Evolutionary conservation across 2,113 vertebrate species (phyloP), one percentile per base, ranked within the genome.

Genomic region (Zootoca vivipara): DNA sequence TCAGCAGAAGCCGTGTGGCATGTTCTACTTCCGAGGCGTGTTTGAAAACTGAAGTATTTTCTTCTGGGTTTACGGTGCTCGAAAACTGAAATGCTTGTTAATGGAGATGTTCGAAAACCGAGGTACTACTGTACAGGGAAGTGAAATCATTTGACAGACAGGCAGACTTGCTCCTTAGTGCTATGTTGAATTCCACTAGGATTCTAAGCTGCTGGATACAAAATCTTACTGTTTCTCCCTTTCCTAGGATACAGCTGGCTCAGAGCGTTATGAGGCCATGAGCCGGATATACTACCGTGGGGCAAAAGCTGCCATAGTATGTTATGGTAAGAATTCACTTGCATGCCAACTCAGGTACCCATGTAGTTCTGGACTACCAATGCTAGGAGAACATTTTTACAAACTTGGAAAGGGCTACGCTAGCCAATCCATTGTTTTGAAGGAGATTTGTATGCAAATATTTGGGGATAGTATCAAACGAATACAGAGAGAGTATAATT

Each of bases 281-380:
- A 99, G 98, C 93, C 97, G 99, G 78, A 99, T 99, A 91, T 99
- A 99, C 95, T 99, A 99, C 94, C 96, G 99, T 40, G 99, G 99
- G 64, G 99, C 99, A 0, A 97, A 98, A 75, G 99, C 98, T 1
- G 99, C 99, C 26, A 90, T 99, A 0, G 98, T 99, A 87, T 99
- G 99, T 95, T 99, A 99, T 3, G 99, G 99, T 99, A 95, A 96
- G 95, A 82, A 74, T 26, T 0, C 0, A 5, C n/a, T 85, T 35
- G 56, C 35, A 35, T 28, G 56, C 26, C 4, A 28, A 33, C 5
- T 26, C 18, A 33, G 67, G 20, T 46, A 24, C 24, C 24, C 30
- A 26, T 35, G 3, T 12, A 28, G 12, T 42, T 26, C 77, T 69
- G 40, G 73, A 42, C 46, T 72, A 38, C 42, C 38, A 40, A 3